A percentile compares a stretch with the other conserved stretches of the same genome.
These are phyloP conservation scores for Trinectes maculatus DNA, from an alignment of 2,113 vertebrate genomes.

Conservation along the genomic window DNA sequence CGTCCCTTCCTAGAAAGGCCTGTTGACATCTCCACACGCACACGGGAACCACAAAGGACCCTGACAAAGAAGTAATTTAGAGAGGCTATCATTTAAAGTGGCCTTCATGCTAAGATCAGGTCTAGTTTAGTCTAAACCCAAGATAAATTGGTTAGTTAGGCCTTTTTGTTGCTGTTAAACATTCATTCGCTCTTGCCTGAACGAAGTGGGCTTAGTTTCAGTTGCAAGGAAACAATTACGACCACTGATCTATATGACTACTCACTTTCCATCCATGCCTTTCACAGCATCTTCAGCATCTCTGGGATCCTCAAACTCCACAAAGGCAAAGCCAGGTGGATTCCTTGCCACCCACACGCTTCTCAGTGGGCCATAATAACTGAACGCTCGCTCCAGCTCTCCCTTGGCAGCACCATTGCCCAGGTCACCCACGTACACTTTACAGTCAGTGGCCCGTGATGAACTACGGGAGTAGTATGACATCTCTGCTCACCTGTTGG, in stretches of 20 bases:
- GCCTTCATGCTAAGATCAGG: no score
- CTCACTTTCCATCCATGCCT: slow-evolving; percentile 87
- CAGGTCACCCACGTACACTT: slow-evolving; percentile 84
- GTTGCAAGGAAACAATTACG: no score
- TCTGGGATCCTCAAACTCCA: slow-evolving; percentile 85
- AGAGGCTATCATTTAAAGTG: no score
- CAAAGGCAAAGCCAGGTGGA: slow-evolving; percentile 85
- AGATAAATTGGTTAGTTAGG: no score
- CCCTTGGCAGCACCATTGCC: slow-evolving; percentile 86
- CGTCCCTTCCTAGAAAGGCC: slow-evolving; percentile 84
- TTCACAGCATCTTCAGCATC: slow-evolving; percentile 86
- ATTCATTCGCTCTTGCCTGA: no score
- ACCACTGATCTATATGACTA: slow-evolving; percentile 24
- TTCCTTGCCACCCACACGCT: slow-evolving; percentile 86
- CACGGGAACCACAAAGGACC: slow-evolving; percentile 83
- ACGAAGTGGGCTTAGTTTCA: no score
- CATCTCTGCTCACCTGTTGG: slow-evolving; percentile 58
- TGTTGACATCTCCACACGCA: slow-evolving; percentile 85
- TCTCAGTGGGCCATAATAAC: slow-evolving; percentile 85
- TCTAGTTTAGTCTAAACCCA: no score
- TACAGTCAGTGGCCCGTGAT: slow-evolving; percentile 80
- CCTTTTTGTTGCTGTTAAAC: no score
- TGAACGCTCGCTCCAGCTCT: slow-evolving; percentile 84
- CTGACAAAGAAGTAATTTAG: slow-evolving; percentile 45
- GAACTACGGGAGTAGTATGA: slow-evolving; percentile 82